phyloP scores from a whole-genome alignment of 2,113 vertebrate species.

The Boleophthalmus pectinirostris region DNA sequence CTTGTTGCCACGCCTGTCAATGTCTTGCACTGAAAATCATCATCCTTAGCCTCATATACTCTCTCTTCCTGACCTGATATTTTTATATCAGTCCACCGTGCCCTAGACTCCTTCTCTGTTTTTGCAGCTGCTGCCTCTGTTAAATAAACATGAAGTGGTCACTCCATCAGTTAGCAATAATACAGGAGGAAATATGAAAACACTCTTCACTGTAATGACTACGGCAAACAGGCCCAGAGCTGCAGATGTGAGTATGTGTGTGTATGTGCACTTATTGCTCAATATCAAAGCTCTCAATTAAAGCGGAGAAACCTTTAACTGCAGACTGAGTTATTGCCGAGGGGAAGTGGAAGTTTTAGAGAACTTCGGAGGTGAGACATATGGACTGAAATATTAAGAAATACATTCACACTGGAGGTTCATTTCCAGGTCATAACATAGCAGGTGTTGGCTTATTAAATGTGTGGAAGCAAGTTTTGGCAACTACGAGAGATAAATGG shows the following conservation, averaged over 20 bases:
- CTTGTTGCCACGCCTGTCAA: neutral
- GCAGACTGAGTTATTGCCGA: neutral
- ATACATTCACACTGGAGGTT: neutral
- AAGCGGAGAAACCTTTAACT: conserved; percentile 8
- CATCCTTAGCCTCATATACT: conserved; percentile 17
- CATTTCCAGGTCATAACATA: conserved; percentile 16
- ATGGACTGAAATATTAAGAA: conserved; percentile 14
- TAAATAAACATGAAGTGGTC: conserved; percentile 28
- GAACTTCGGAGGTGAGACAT: conserved; percentile 18
- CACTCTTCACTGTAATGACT: conserved; percentile 14
- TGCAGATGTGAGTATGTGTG: neutral
- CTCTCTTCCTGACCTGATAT: conserved; percentile 34
- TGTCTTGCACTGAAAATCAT: conserved; percentile 10
- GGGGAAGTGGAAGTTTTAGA: neutral
- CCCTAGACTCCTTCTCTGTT: conserved; percentile 4
- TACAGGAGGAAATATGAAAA: conserved; percentile 19
- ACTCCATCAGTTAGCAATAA: conserved; percentile 18
- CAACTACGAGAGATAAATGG: neutral
- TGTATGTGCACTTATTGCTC: conserved; percentile 12
- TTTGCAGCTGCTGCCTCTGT: conserved; percentile 2
- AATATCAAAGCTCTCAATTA: conserved; percentile 28
- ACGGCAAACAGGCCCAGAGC: neutral
- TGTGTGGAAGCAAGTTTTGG: neutral
- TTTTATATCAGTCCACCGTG: conserved; percentile 20
- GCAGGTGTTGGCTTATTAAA: conserved; percentile 18